Percentiles rank a stretch among this genome's conserved stretches.
Evolutionary conservation across 2,797 vertebrate genomes (phyloP).

Genomic region (Hirundo rustica): DNA sequence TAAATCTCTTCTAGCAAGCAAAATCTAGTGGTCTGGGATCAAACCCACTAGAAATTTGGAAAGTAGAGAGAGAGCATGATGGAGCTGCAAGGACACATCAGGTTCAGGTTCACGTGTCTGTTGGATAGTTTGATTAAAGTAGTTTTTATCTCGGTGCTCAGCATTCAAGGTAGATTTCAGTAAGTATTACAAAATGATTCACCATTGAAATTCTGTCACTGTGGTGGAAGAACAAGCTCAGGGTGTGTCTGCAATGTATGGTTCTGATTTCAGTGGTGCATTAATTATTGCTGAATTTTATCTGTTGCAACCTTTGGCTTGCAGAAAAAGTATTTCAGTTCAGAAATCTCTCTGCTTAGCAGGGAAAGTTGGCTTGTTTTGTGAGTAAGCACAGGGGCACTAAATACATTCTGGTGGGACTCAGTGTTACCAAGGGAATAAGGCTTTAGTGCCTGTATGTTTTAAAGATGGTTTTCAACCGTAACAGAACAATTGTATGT

Average conservation of each 20-base stretch:
- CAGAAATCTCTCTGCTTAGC: background rate
- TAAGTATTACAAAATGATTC: background rate
- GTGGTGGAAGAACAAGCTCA: background rate
- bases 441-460: background rate
- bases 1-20: background rate
- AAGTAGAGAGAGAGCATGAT: background rate
- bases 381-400: background rate
- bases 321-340: background rate
- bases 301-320: background rate
- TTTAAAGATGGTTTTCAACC: background rate
- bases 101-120: background rate
- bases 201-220: background rate
- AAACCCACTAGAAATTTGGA: background rate
- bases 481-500: background rate
- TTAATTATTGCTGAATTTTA: background rate
- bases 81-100: background rate
- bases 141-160: background rate
- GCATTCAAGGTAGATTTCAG: background rate
- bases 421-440: background rate
- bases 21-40: background rate
- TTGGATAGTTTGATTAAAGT: background rate
- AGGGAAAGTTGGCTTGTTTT: background rate
- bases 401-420: background rate
- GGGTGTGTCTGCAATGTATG: slow-evolving; percentile 1
- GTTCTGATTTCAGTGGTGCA: background rate